Conservation (phyloP, 2,797 vertebrate species). For the Intellagama lesueurii region DNA sequence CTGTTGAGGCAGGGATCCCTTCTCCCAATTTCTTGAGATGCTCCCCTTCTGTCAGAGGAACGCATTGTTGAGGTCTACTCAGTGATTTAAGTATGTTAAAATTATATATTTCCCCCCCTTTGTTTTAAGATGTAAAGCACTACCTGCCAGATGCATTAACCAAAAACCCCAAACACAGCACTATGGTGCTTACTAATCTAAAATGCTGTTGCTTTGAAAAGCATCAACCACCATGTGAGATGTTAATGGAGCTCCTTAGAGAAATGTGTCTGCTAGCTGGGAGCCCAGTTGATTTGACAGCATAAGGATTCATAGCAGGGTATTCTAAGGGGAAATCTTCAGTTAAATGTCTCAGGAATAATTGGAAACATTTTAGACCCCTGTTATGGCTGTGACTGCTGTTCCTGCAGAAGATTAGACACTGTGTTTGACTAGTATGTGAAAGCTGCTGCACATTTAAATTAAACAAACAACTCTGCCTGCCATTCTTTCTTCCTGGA, state of each 20-base stretch:
- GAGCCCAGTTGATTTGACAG: conserved; percentile 25
- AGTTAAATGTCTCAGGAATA: conserved; percentile 32
- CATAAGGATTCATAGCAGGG: conserved; percentile 21
- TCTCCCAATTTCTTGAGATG: not conserved
- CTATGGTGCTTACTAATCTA: conserved; percentile 17
- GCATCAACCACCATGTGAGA: not conserved
- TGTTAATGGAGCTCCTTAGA: conserved; percentile 41
- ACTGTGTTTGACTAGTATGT: conserved; percentile 36
- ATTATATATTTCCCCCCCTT: not conserved
- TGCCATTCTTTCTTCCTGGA: conserved; percentile 47
- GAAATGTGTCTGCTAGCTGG: conserved; percentile 9
- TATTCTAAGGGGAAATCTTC: conserved; percentile 49
- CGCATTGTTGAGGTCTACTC: not conserved
- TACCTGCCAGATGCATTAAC: conserved; percentile 23
- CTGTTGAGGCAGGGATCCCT: not conserved
- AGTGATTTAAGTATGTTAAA: not conserved
- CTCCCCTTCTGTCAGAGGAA: not conserved
- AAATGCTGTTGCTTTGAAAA: not conserved
- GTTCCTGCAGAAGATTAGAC: conserved; percentile 42
- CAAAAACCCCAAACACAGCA: not conserved
- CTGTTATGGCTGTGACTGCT: conserved; percentile 40
- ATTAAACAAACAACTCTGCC: conserved; percentile 43
- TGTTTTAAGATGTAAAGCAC: not conserved
- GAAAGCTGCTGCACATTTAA: conserved; percentile 47
- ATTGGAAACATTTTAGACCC: conserved; percentile 24